Evolutionary conservation across 2,888 invertebrate genomes (phyloP), one percentile per base, ranked within the genome.

Genomic region (Trichopoda pennipes): DNA sequence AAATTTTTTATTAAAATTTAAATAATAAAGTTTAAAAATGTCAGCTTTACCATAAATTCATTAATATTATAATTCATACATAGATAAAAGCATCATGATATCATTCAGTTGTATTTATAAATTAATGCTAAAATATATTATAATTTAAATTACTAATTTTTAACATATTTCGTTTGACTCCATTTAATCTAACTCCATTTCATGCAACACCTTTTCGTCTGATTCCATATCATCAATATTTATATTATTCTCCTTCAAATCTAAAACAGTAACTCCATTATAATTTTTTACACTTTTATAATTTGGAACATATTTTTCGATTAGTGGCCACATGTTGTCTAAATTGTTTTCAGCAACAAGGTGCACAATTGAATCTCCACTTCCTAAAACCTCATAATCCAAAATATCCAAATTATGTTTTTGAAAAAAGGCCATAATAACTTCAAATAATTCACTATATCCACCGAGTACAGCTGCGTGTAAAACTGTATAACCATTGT

Each of bases 351-450:
- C 56, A 10, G 19, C 47, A 7, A 12, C 47, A 32, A 81, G 51
- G 72, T 81, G 76, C 1, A n/a, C 60, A 47, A 81, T 47, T 0
- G 76, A 68, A 19, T 81, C 72, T n/a, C 81, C 81, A 53, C 21
- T 77, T 12, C 76, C 72, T 32, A 81, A 56, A 0, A 73, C 68
- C 47, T 77, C 73, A 51, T 63, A 77, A 12, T 74, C 55, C 19
- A 69, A 42, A 47, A 73, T 21, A 61, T 73, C 70, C 0, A 81
- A 14, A 1, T 74, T 9, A 12, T 81, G 28, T 9, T 38, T 23
- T 6, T 44, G 9, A 21, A 63, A 47, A 38, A 81, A 81, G n/a
- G 56, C 38, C 12, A 77, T 17, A 17, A 81, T 61, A 23, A 21
- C 28, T 68, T 61, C 35, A 0, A 68, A 44, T 32, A 81, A 32